Percentiles rank a stretch among this genome's conserved stretches.
Evolutionary conservation across 2,797 vertebrate species (phyloP).

Genomic region (Artibeus jamaicensis): DNA sequence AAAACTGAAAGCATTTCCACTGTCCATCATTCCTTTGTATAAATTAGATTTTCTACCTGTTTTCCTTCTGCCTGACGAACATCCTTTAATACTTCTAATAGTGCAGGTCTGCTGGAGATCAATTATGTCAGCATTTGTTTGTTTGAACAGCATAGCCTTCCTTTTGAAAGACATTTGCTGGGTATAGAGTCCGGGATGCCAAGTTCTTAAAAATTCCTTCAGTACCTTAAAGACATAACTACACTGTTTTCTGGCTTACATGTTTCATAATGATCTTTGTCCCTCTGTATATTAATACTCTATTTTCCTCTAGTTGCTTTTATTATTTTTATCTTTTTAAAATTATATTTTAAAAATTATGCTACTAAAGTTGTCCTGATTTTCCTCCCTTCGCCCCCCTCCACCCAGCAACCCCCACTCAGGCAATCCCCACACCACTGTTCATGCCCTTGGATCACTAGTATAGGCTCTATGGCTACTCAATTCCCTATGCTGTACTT

Average conservation of each 20-base stretch:
- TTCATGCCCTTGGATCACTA: neutral
- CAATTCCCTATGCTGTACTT: neutral
- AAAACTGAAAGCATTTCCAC: neutral
- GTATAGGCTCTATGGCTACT: neutral
- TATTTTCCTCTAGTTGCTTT: neutral
- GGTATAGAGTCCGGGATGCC: neutral
- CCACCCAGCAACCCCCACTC: neutral
- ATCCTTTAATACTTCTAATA: neutral
- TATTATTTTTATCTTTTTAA: neutral
- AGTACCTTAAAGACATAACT: neutral
- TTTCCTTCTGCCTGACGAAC: neutral
- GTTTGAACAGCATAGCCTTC: neutral
- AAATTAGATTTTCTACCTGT: neutral
- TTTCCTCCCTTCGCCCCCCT: neutral
- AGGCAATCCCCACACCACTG: neutral
- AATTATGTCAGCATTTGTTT: neutral
- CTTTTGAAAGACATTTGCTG: conserved; percentile 2
- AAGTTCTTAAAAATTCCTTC: neutral
- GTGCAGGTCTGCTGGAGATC: neutral
- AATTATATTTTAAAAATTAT: neutral
- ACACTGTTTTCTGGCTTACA: neutral
- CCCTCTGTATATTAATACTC: neutral
- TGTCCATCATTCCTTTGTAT: neutral
- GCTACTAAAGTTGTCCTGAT: neutral
- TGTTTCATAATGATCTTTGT: neutral